Evolutionary conservation across 2,888 invertebrate genomes (phyloP).

Genomic region (Dolichopus griseipennis): DNA sequence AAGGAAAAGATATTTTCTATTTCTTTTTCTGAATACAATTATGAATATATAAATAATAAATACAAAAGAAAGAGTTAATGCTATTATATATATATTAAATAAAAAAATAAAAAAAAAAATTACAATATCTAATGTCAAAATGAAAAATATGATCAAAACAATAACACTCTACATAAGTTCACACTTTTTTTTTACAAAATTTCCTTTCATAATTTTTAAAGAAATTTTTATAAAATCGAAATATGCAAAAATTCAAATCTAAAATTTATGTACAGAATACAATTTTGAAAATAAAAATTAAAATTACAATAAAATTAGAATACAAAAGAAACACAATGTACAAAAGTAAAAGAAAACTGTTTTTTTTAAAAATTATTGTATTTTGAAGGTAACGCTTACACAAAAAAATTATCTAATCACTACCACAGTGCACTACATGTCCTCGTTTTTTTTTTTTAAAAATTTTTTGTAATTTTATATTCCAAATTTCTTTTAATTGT

Average conservation of each 20-base stretch:
- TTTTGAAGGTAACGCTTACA: slow-evolving; percentile 6
- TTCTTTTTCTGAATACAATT: no score
- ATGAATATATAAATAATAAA: no score
- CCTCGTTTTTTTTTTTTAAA: slow-evolving; percentile 13
- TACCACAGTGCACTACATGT: slow-evolving; percentile 4
- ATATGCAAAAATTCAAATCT: not conserved
- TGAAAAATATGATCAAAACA: no score
- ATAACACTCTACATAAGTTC: no score
- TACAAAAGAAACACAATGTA: not conserved
- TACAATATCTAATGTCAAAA: no score
- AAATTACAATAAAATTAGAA: not conserved
- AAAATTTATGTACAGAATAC: not conserved
- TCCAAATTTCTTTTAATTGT: slow-evolving; percentile 16
- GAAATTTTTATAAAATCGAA: no score
- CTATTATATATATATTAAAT: no score
- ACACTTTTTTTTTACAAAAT: no score
- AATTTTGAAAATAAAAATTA: not conserved
- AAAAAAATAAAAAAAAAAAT: no score
- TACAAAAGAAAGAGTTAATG: no score
- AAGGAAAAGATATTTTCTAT: no score
- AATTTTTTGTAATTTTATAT: slow-evolving; percentile 15
- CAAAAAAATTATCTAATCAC: slow-evolving; percentile 7
- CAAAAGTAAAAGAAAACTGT: not conserved
- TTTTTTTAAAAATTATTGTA: not conserved
- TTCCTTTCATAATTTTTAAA: no score